Conservation (phyloP, 2,113 vertebrate species). For the Accipiter cooperii region DNA sequence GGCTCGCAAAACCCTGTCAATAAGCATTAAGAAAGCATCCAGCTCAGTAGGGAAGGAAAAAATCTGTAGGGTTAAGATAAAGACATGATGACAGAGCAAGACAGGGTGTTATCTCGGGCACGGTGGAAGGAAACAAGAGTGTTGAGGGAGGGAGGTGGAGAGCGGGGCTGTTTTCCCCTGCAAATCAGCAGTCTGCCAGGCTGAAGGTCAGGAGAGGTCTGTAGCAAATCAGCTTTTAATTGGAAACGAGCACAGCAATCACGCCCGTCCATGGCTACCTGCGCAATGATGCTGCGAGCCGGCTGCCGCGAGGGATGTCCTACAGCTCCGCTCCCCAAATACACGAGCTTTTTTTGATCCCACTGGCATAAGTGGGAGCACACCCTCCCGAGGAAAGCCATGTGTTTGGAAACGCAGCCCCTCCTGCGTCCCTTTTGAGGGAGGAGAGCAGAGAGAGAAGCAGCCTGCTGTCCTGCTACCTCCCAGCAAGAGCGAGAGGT, state of each 20-base stretch:
- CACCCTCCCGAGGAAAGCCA: background rate
- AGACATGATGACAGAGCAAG: constrained; percentile 55
- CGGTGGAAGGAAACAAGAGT: background rate
- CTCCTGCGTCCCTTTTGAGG: background rate
- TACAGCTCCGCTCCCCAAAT: background rate
- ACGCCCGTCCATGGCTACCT: background rate
- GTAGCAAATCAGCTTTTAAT: constrained; percentile 8
- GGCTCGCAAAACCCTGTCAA: background rate
- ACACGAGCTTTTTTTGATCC: fast-evolving
- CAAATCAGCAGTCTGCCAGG: background rate
- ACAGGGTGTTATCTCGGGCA: background rate
- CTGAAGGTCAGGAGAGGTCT: constrained; percentile 32
- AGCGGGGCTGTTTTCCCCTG: background rate
- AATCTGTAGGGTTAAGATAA: constrained; percentile 39
- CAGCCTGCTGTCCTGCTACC: background rate
- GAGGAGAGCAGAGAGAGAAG: background rate
- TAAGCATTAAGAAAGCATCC: constrained; percentile 31
- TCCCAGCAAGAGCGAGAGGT: background rate
- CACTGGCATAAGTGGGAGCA: background rate
- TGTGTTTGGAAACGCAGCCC: background rate
- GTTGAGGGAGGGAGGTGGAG: background rate
- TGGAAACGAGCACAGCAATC: background rate
- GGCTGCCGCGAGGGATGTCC: background rate
- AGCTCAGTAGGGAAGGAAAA: background rate
- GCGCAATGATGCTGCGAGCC: background rate